Base-by-base conservation (phyloP, 2,888 invertebrate genomes). In the Drosophila stalkeri region DNA sequence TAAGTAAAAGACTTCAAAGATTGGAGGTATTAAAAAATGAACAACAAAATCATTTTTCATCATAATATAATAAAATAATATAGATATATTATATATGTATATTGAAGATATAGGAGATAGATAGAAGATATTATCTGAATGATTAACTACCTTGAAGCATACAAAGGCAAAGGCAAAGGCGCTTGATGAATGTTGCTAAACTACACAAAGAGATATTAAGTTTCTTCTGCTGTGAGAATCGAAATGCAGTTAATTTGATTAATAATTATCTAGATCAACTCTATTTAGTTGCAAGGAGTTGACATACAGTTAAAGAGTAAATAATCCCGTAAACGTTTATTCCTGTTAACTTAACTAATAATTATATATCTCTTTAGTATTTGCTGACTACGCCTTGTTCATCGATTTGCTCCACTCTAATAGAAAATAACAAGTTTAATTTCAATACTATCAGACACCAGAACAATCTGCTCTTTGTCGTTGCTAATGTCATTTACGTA, bases 401-500 rank as follows among this genome's bases (percentile, higher is more conserved):
- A 14, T 14, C 7, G 27, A 12, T 16, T 23, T 23, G 16, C 16
- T 0, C 16, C 16, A 27, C 8, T 47, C 16, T 4, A 47, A 8
- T 9, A 11, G 2, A 27, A 11, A 8, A 47, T 5, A 16, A 18
- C 16, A 11, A 39, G 61, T 52, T 54, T 49, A 46, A 7, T 31
- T 23, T 18, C 9, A 23, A 27, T 3, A 11, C 23, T 46, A 18
- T 47, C 33, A 35, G 59, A 44, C 0, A 51, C 39, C 41, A 39
- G n/a, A 52, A 20, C 49, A 59, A 57, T 66, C 20, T 31, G 44
- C 35, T 49, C 59, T 52, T 65, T 55, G 49, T 51, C 49, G 49
- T 12, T 44, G 56, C 23, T 62, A 65, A 83, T 77, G 75, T 81
- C 85, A 86, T 90, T 90, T 81, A 78, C 61, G 75, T 56, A 31